Evolutionary conservation across 2,113 vertebrate genomes (phyloP).

Genomic region (Bombycilla garrulus): DNA sequence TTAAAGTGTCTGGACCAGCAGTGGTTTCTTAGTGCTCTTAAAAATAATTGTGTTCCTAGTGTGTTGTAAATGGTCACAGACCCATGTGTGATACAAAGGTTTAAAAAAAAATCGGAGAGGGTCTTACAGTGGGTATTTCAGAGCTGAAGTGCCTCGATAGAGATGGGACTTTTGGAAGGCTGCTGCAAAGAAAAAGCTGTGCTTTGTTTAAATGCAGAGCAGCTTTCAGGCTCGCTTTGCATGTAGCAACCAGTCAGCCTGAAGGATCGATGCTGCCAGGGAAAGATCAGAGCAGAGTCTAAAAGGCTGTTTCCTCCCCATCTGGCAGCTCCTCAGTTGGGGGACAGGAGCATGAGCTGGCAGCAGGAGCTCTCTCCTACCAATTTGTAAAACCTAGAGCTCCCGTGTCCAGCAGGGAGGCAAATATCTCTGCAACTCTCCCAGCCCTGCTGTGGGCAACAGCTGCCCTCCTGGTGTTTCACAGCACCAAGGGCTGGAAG

Average conservation of each 20-base stretch:
- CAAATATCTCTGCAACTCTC: background rate
- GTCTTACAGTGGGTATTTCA: background rate
- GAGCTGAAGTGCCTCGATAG: background rate
- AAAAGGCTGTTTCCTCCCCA: conserved; percentile 2
- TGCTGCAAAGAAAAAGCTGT: background rate
- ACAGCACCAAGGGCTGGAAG: background rate
- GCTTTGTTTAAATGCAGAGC: background rate
- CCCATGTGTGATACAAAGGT: background rate
- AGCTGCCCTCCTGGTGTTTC: background rate
- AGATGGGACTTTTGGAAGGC: background rate
- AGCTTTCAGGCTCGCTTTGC: background rate
- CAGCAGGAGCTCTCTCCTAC: background rate
- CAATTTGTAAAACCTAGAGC: background rate
- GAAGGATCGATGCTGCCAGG: background rate
- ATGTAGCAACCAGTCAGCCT: background rate
- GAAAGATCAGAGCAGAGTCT: background rate
- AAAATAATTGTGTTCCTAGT: background rate
- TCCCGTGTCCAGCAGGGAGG: background rate
- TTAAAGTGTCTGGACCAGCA: background rate
- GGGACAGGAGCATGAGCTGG: background rate
- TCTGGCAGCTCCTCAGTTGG: background rate
- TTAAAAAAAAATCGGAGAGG: background rate
- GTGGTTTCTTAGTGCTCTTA: background rate
- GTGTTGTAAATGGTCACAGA: background rate
- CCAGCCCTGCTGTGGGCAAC: background rate